phyloP scores from a whole-genome alignment of 2,113 vertebrate species.

The Hippocampus guttulatus region DNA sequence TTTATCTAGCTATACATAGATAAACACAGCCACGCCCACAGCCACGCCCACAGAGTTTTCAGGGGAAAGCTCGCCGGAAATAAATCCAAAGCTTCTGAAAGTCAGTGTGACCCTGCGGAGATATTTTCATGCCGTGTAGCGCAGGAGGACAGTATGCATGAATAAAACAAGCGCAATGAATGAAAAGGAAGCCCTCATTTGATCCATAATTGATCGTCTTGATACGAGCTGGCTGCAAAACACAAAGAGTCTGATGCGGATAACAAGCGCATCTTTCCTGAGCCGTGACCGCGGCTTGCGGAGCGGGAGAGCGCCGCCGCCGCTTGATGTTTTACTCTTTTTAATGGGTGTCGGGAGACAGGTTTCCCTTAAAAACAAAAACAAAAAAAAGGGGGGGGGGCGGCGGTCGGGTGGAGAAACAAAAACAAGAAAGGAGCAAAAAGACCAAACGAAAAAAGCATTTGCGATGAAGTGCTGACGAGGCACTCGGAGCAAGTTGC shows the following conservation, averaged over 20 bases:
- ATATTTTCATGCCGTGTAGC: not conserved
- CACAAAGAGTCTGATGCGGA: conserved; percentile 53
- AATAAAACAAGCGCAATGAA: conserved; percentile 31
- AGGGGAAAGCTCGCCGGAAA: no score
- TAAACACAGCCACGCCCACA: conserved; percentile 16
- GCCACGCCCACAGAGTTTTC: conserved; percentile 7
- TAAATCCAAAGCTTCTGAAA: not conserved
- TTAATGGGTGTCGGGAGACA: conserved; percentile 77
- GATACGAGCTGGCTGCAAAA: conserved; percentile 49
- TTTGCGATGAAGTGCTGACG: conserved; percentile 77
- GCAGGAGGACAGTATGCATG: conserved; percentile 12
- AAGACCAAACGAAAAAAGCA: conserved; percentile 63
- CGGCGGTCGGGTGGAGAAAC: conserved; percentile 1
- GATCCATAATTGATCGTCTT: conserved; percentile 78
- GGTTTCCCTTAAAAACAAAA: conserved; percentile 46
- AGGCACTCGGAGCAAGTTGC: conserved; percentile 70
- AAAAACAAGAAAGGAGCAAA: conserved; percentile 73
- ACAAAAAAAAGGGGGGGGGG: conserved; percentile 15
- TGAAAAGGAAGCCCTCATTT: conserved; percentile 56
- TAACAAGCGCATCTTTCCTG: conserved; percentile 64
- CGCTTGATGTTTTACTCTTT: conserved; percentile 70
- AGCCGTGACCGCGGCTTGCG: conserved; percentile 73
- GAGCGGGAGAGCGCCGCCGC: conserved; percentile 42
- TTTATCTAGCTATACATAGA: not conserved
- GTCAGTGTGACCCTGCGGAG: not conserved